Evolutionary conservation across 2,888 invertebrate genomes (phyloP).

Genomic region (Hirtodrosophila cameraria): DNA sequence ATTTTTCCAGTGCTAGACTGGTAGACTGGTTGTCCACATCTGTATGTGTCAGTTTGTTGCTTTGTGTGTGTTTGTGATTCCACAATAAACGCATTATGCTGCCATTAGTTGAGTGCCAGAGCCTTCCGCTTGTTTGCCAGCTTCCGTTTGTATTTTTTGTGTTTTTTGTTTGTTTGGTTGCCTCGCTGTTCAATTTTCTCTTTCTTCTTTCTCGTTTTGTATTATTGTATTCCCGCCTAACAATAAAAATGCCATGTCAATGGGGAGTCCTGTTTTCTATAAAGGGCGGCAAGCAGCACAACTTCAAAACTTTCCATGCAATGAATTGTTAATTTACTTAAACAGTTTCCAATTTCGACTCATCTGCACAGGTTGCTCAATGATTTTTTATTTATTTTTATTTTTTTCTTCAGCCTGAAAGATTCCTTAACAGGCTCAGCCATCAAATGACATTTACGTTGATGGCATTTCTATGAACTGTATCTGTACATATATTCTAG

Average conservation of each 20-base stretch:
- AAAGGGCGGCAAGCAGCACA: slow-evolving; percentile 15
- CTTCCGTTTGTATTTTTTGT: slow-evolving; percentile 65
- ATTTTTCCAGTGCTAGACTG: neutral
- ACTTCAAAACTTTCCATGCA: slow-evolving; percentile 64
- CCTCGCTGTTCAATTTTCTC: slow-evolving; percentile 36
- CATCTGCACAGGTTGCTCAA: slow-evolving; percentile 9
- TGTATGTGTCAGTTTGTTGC: slow-evolving; percentile 42
- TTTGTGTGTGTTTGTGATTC: slow-evolving; percentile 50
- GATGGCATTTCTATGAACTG: slow-evolving; percentile 56
- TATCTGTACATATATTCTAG: slow-evolving; percentile 3
- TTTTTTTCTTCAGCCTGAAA: slow-evolving; percentile 30
- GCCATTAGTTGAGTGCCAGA: slow-evolving; percentile 80
- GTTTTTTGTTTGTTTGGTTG: slow-evolving; percentile 48
- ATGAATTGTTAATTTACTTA: slow-evolving; percentile 77
- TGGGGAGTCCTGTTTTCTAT: slow-evolving; percentile 22
- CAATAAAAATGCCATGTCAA: slow-evolving; percentile 63
- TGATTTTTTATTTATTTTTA: slow-evolving; percentile 17
- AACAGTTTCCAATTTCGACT: slow-evolving; percentile 51
- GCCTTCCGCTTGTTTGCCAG: slow-evolving; percentile 78
- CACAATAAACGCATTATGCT: slow-evolving; percentile 79
- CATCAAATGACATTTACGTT: slow-evolving; percentile 56
- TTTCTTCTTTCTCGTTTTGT: slow-evolving; percentile 20
- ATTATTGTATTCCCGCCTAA: slow-evolving; percentile 39
- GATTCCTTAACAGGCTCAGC: slow-evolving; percentile 55
- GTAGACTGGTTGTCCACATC: slow-evolving; percentile 28